Evolutionary conservation across 2,113 vertebrate species (phyloP), one percentile per base, ranked within the genome.

Genomic region (Carassius carassius): DNA sequence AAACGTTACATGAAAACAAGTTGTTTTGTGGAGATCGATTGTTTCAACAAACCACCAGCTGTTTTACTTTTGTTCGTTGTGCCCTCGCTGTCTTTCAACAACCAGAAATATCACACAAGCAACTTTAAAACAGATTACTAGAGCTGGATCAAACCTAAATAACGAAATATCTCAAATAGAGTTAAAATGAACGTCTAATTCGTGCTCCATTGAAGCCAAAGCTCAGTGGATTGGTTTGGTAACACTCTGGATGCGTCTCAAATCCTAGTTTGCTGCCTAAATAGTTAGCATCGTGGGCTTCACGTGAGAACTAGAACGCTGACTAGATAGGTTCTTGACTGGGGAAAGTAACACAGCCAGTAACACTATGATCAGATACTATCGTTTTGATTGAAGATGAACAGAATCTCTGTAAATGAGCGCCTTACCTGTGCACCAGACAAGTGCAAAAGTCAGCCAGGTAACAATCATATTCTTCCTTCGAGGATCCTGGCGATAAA

Each of bases 371-470:
- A 21, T 37, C 10, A 74, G 21, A 74, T 74, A 56, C 16, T 62
- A 78, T 13, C 56, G 54, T 54, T 54, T 76, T 62, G 29, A 78
- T 60, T 35, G 51, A 78, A 37, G 49, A 23, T 14, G 19, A 78
- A 62, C 25, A 1, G 75, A 74, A 69, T 81, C 75, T 70, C 37
- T 37, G 8, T 62, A 21, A 11, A 32, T 23, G 32, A 65, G 83
- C 63, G 67, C 83, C 93, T 93, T 95, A 97, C 96, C 95, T 96
- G 96, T 94, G 89, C 95, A 96, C 86, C 96, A 95, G 89, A 97
- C 94, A 92, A 97, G 93, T 90, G 95, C 95, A 92, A 96, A 96
- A 93, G 95, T 96, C 92, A 97, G 90, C 95, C 95, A 96, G 90
- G 94, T 93, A 92, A 93, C 94, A 91, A 93, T 95, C 96, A 96